Percentiles rank a stretch among this genome's conserved stretches.
Evolutionary conservation across 2,888 invertebrate genomes (phyloP).

Genomic region (Ptychoptera albimana): DNA sequence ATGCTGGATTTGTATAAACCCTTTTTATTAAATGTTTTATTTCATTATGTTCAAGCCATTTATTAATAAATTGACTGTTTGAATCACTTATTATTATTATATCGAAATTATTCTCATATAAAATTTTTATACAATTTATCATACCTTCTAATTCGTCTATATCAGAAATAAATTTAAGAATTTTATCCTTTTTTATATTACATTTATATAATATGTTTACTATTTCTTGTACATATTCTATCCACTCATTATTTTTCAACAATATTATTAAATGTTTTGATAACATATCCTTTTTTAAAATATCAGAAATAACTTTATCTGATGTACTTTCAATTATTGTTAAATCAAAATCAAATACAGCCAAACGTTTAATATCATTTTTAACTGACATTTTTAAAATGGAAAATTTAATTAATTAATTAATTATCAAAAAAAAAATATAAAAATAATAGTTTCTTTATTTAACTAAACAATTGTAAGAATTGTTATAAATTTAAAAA

Average conservation of each 20-base stretch:
- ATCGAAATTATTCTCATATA: conserved; percentile 36
- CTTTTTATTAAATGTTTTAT: conserved; percentile 26
- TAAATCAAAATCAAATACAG: conserved; percentile 69
- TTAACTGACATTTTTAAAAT: too few species aligned
- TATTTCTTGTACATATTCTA: conserved; percentile 54
- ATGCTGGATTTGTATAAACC: conserved; percentile 59
- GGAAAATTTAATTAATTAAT: too few species aligned
- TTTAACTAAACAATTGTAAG: too few species aligned
- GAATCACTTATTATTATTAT: conserved; percentile 64
- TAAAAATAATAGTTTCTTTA: too few species aligned
- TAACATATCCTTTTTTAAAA: conserved; percentile 37
- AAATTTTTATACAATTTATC: conserved; percentile 36
- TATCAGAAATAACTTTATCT: conserved; percentile 45
- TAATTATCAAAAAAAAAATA: too few species aligned
- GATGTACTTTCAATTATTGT: conserved; percentile 60
- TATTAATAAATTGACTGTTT: conserved; percentile 53
- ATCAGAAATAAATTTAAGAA: conserved; percentile 35
- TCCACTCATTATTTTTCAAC: conserved; percentile 48
- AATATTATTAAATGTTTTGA: conserved; percentile 36
- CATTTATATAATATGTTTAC: conserved; percentile 41
- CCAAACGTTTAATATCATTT: conserved; percentile 24
- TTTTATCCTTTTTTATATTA: conserved; percentile 33
- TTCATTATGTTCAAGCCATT: conserved; percentile 37
- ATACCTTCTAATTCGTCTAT: conserved; percentile 46
- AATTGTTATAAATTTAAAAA: too few species aligned